Evolutionary conservation across 1,140 invertebrate species (phyloP), one percentile per base, ranked within the genome.

Genomic region (Mycetomoellerius zeteki): DNA sequence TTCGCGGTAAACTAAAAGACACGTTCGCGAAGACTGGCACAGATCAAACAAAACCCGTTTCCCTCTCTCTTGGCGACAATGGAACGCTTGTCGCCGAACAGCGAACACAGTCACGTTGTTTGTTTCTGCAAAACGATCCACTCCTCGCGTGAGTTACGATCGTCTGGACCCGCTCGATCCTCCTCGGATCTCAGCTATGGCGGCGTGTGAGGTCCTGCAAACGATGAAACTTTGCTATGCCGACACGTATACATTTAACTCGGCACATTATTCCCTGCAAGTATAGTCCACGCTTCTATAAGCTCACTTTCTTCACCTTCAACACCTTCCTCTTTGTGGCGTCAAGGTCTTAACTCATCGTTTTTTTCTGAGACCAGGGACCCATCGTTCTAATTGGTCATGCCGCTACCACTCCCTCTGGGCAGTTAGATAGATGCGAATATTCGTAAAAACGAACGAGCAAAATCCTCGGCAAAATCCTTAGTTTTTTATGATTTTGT

Each of bases 61-160:
- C 16, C 56, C 47, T 82, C 27, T 24, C 67, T 72, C 33, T 30
- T 21, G 30, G 47, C 43, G 78, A 86, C 85, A 86, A 71, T 65
- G 19, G 43, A 52, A 73, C 67, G 24, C 76, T 72, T 58, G 89
- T 90, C 73, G 85, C 65, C 87, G 71, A 64, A 82, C 77, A 43
- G 62, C 27, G 75, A 64, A 64, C 86, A 80, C 64, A 54, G 86
- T 85, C 86, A 71, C 86, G 89, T 90, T 90, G 89, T 90, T 91
- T 91, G 90, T 91, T 90, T 91, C 90, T 90, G 89, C 90, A 91
- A 91, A 91, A 91, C 87, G 84, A 91, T 91, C 90, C 89, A 80
- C 84, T 86, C 71, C 76, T 73, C 76, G 77, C 75, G 86, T 91
- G 92, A 93, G 86, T 93, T 92, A 93, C 92, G 92, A 93, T 91